Evolutionary conservation across 2,113 vertebrate species (phyloP).

Genomic region (Porphyrio hochstetteri): DNA sequence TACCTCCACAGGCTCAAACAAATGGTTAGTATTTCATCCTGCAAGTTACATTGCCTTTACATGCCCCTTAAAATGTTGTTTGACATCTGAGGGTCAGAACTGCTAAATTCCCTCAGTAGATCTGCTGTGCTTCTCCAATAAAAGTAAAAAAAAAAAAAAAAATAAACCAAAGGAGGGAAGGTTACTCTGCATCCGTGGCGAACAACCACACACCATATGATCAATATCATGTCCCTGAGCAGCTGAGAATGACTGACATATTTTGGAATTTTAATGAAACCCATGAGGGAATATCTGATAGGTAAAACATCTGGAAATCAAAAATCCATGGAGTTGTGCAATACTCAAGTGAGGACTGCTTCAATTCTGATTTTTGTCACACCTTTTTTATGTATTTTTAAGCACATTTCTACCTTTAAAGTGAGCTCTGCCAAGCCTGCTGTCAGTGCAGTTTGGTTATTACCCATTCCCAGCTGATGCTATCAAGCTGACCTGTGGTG

Average conservation of each 20-base stretch:
- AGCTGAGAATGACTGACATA: constrained; percentile 41
- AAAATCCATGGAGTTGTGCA: constrained; percentile 38
- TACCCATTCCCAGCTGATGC: background rate
- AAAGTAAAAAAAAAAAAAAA: too few relatives aligned
- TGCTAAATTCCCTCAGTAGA: background rate
- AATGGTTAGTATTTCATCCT: background rate
- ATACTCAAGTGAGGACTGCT: background rate
- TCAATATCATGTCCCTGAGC: constrained; percentile 7
- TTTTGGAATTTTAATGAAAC: constrained; percentile 62
- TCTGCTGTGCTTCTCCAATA: background rate
- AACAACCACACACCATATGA: background rate
- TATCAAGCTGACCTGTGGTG: constrained; percentile 1
- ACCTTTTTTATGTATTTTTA: constrained; percentile 29
- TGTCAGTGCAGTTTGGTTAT: constrained; percentile 47
- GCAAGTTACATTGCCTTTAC: background rate
- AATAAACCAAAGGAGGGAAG: background rate
- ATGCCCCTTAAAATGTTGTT: background rate
- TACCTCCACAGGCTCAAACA: background rate
- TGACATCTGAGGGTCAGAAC: background rate
- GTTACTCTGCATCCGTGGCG: constrained; percentile 4
- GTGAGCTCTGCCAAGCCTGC: constrained; percentile 23
- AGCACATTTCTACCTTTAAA: constrained; percentile 49
- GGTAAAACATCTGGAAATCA: constrained; percentile 65
- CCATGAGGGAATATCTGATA: constrained; percentile 43
- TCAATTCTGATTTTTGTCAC: constrained; percentile 52